A percentile compares a stretch with the other conserved stretches of the same genome.
Evolutionary conservation across 2,113 vertebrate species (phyloP).

Genomic region (Zeus faber): DNA sequence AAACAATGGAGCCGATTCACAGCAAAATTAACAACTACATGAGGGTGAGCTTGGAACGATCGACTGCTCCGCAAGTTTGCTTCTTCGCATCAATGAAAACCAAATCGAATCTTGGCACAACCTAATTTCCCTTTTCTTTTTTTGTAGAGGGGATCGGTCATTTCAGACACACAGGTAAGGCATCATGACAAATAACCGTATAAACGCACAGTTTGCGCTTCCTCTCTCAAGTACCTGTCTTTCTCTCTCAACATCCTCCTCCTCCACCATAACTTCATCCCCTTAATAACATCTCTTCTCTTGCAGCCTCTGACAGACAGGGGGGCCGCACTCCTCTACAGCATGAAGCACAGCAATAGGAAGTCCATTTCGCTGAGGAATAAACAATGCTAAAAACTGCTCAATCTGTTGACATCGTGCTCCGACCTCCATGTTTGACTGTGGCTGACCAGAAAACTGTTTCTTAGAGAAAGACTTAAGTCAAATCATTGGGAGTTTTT

Average conservation of each 20-base stretch:
- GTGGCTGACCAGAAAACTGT: no score
- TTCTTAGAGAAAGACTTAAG: no score
- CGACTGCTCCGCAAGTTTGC: no score
- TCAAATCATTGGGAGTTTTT: no score
- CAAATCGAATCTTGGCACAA: neutral
- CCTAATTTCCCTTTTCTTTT: slow-evolving; percentile 1
- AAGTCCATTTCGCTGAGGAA: slow-evolving; percentile 48
- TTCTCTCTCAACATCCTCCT: neutral
- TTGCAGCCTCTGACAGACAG: slow-evolving; percentile 63
- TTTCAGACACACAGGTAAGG: slow-evolving; percentile 62
- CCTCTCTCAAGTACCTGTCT: neutral
- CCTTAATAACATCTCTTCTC: neutral
- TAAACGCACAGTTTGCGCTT: neutral
- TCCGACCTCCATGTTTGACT: no score
- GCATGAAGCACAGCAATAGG: slow-evolving; percentile 68
- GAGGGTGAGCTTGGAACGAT: slow-evolving; percentile 41
- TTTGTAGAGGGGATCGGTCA: slow-evolving; percentile 43
- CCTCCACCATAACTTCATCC: neutral
- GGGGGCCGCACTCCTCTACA: slow-evolving; percentile 65
- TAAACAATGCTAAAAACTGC: no score
- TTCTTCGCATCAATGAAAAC: neutral
- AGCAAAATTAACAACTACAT: slow-evolving; percentile 43
- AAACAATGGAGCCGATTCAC: slow-evolving; percentile 64
- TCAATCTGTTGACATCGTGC: no score
- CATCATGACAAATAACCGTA: neutral